These are phyloP conservation scores for Aphaenogaster floridana DNA, from an alignment of 1,140 invertebrate genomes.

Conservation along the genomic window DNA sequence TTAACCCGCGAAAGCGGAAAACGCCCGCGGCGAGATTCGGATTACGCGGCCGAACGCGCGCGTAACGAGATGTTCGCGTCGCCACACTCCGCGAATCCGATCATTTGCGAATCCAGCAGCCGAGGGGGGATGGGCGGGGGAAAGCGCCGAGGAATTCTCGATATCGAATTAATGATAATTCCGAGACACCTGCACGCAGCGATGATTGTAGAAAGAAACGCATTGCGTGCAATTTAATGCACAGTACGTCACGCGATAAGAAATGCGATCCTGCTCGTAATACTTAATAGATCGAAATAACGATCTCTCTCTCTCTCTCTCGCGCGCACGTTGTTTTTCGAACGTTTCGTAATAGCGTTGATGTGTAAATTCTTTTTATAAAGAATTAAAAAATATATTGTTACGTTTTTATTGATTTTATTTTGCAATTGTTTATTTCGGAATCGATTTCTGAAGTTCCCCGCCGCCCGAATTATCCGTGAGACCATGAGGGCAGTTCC, in stretches of 20 bases:
- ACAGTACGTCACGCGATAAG: neutral
- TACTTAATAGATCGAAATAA: neutral
- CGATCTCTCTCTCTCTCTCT: neutral
- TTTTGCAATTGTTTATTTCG: neutral
- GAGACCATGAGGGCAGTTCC: no score
- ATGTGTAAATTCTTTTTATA: neutral
- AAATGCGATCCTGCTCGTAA: neutral
- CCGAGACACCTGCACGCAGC: neutral
- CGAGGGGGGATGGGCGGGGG: neutral
- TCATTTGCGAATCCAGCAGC: neutral
- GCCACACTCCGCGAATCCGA: neutral
- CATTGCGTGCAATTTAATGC: neutral
- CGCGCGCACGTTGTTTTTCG: neutral
- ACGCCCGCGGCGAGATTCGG: slow-evolving; percentile 23
- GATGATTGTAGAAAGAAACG: neutral
- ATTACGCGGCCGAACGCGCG: slow-evolving; percentile 2
- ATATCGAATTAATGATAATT: slow-evolving; percentile 15
- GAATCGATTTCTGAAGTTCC: neutral
- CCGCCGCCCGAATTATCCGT: neutral
- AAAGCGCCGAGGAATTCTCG: neutral
- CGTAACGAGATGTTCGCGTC: slow-evolving; percentile 45
- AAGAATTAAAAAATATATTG: neutral
- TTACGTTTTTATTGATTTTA: neutral
- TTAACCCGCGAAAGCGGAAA: slow-evolving; percentile 36
- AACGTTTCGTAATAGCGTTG: neutral